Evolutionary conservation across 2,888 invertebrate species (phyloP), one percentile per base, ranked within the genome.

Genomic region (Hemaris fuciformis): DNA sequence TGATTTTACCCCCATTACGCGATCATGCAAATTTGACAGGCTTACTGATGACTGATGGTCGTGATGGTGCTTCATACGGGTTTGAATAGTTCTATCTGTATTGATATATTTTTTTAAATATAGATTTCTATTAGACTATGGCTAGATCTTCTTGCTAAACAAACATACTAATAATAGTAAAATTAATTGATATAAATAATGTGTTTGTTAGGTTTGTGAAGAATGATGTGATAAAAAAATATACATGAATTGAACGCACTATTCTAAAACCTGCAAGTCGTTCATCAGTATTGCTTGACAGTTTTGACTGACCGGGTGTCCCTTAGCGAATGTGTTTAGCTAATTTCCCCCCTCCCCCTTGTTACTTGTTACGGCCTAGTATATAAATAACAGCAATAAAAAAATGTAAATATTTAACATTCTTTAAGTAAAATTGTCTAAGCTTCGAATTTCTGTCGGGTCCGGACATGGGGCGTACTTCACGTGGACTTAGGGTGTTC

Each of bases 341-440:
- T 15, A 64, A 71, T 67, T 70, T 68, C 64, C 64, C 60, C 61
- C 66, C 71, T n/a, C n/a, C n/a, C n/a, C n/a, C n/a, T n/a, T n/a
- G n/a, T n/a, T n/a, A n/a, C 61, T 68, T 72, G 10, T 38, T 23
- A 76, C 75, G 82, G 84, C 84, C 83, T 84, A 83, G 68, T 65
- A 69, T 71, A 74, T 66, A 74, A 62, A 80, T 61, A 62, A 80
- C 68, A 73, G 80, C 80, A 83, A 81, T 81, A 80, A 74, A 61
- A 34, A n/a, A 60, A 71, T 84, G 81, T 83, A 82, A 79, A 83
- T 83, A 84, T 71, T 68, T 65, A 61, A 63, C 10, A 53, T 53
- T 53, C 53, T 53, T 53, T 18, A 53, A 53, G 18, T 27, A 8
- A 25, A 25, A 15, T 53, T 53, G 53, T 53, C 48, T 53, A 53